phyloP scores from a whole-genome alignment of 2,797 vertebrate genomes.

The Natrix natrix region DNA sequence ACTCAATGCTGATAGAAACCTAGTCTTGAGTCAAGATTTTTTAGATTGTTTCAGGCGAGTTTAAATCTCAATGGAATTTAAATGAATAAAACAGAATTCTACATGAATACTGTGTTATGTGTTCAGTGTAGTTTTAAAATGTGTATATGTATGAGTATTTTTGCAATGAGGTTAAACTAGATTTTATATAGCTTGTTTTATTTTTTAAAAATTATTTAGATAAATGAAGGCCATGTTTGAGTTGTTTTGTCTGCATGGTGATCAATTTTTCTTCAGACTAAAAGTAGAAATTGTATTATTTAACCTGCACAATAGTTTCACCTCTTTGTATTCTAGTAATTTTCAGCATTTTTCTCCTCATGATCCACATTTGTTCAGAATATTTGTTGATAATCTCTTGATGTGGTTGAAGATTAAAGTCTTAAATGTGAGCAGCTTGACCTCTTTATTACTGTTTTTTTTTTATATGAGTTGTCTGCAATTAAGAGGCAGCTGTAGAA shows the following conservation, averaged over 20 bases:
- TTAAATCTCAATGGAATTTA: not conserved
- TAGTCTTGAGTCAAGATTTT: not conserved
- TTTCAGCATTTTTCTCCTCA: not conserved
- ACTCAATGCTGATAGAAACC: not conserved
- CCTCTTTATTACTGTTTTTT: rapidly evolving
- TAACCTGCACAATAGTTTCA: conserved; percentile 26
- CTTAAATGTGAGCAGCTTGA: rapidly evolving
- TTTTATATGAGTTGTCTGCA: rapidly evolving
- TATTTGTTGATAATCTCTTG: conserved; percentile 30
- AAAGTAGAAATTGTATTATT: conserved; percentile 7
- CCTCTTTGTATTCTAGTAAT: not conserved
- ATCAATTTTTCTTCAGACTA: conserved; percentile 23
- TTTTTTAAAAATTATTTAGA: conserved; percentile 29
- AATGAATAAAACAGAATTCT: not conserved
- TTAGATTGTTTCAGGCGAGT: not conserved
- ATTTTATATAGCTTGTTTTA: conserved; percentile 39
- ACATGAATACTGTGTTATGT: not conserved
- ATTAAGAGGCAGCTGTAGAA: conserved; percentile 17
- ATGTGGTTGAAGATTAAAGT: conserved; percentile 15
- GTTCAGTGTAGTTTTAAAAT: not conserved
- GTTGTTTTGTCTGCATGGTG: conserved; percentile 45
- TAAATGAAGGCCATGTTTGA: conserved; percentile 44
- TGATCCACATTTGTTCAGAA: not conserved
- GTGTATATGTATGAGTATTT: not conserved
- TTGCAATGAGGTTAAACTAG: not conserved